Conservation (phyloP, 2,797 vertebrate species). For the Hyperoplus immaculatus region DNA sequence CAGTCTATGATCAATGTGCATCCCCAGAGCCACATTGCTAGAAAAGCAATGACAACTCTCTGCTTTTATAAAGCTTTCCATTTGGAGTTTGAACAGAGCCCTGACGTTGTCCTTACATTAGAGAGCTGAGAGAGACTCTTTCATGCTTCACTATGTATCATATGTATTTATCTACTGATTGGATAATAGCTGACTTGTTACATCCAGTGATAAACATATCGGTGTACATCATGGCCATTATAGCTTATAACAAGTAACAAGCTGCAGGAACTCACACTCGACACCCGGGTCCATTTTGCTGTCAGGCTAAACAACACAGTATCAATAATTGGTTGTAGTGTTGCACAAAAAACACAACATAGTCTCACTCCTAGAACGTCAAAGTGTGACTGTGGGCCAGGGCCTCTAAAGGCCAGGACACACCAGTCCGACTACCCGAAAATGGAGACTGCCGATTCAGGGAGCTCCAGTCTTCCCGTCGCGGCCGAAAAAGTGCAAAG, state of each 20-base stretch:
- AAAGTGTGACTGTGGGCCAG: too few relatives aligned
- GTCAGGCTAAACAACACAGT: not conserved
- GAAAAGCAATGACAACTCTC: not conserved
- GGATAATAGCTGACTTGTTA: not conserved
- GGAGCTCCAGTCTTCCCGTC: too few relatives aligned
- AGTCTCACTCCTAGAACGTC: too few relatives aligned
- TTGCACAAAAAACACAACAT: not conserved
- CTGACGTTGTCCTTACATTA: not conserved
- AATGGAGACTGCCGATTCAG: too few relatives aligned
- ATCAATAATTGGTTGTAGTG: slow-evolving; percentile 38
- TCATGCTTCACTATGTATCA: slow-evolving; percentile 6
- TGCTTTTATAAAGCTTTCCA: not conserved
- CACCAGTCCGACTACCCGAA: too few relatives aligned
- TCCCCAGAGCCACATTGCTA: not conserved
- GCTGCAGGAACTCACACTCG: not conserved
- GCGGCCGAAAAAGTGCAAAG: too few relatives aligned
- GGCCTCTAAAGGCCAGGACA: too few relatives aligned
- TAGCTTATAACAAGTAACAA: not conserved
- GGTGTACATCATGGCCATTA: not conserved
- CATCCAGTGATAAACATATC: not conserved
- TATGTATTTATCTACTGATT: not conserved
- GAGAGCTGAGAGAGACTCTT: not conserved
- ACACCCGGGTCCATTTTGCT: not conserved
- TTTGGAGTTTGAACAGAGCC: not conserved
- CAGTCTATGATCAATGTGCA: too few relatives aligned